A percentile compares a stretch with the other conserved stretches of the same genome.
Conservation (phyloP, 1,140 invertebrate species). For the Lysiphlebus fabarum region DNA sequence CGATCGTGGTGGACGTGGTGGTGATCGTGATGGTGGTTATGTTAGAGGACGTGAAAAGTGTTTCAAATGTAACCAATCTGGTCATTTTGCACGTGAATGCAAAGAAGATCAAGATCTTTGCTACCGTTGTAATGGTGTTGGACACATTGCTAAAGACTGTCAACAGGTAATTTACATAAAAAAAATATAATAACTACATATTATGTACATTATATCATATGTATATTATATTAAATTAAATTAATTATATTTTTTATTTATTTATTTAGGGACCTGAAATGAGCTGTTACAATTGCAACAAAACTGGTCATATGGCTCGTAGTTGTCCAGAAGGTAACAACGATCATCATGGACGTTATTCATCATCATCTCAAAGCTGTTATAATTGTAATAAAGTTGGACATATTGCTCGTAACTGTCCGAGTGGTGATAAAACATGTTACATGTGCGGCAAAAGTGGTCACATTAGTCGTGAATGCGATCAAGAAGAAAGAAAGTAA, state of each 20-base stretch:
- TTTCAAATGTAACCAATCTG: constrained; percentile 92
- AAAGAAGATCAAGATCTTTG: constrained; percentile 81
- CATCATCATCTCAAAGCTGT: constrained; percentile 63
- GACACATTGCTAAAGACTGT: constrained; percentile 88
- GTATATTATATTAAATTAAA: background rate
- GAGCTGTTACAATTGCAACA: constrained; percentile 86
- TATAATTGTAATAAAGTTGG: constrained; percentile 87
- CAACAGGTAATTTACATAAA: constrained; percentile 56
- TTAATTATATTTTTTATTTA: constrained; percentile 7
- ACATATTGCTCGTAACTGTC: constrained; percentile 86
- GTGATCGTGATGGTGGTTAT: constrained; percentile 57
- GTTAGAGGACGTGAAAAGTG: constrained; percentile 75
- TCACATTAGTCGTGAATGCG: constrained; percentile 87
- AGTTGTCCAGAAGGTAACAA: constrained; percentile 70
- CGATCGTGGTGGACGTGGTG: constrained; percentile 54
- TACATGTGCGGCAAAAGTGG: constrained; percentile 86
- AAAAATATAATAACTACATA: background rate
- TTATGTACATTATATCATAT: background rate
- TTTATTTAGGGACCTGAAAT: constrained; percentile 63
- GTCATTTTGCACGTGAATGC: constrained; percentile 90
- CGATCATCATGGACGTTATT: constrained; percentile 46
- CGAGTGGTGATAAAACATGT: constrained; percentile 74
- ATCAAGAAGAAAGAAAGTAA: constrained; percentile 70
- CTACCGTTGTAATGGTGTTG: constrained; percentile 79
- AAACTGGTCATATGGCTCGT: constrained; percentile 82